A percentile compares a stretch with the other conserved stretches of the same genome.
Evolutionary conservation across 1,140 invertebrate genomes (phyloP).

Genomic region (Conus ventricosus): DNA sequence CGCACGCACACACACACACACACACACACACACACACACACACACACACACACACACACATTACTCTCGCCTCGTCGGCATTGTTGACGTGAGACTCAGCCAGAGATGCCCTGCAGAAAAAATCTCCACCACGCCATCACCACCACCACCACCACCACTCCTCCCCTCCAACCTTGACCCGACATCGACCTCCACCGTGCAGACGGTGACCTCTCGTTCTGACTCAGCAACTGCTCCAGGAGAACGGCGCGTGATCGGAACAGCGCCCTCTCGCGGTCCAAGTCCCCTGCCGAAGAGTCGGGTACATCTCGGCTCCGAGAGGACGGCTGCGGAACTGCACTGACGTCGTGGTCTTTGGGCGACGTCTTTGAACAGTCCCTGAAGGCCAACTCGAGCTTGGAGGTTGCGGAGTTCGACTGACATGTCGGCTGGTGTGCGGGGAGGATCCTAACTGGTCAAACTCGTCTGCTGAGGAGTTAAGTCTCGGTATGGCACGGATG

Average conservation of each 20-base stretch:
- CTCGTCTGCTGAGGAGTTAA: not conserved
- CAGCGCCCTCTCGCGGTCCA: constrained; percentile 14
- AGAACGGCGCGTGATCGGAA: constrained; percentile 15
- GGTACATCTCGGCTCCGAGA: constrained; percentile 20
- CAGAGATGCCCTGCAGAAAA: constrained; percentile 2
- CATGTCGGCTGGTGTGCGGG: not conserved
- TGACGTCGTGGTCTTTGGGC: not conserved
- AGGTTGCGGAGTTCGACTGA: not conserved
- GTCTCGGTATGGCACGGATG: not conserved
- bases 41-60: not conserved
- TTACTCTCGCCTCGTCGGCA: not conserved
- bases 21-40: constrained; percentile 15
- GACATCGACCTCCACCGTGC: not conserved
- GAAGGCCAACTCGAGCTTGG: not conserved
- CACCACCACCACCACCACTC: not conserved
- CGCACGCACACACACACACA: constrained; percentile 14
- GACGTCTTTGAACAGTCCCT: not conserved
- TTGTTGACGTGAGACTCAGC: constrained; percentile 23
- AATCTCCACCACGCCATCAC: not conserved
- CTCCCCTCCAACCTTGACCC: not conserved
- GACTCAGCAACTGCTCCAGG: not conserved
- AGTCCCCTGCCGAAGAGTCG: not conserved
- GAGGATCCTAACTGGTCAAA: not conserved
- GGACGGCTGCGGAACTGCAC: constrained; percentile 5
- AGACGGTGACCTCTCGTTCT: not conserved